phyloP scores from a whole-genome alignment of 2,113 vertebrate species.

The Vicugna pacos region DNA sequence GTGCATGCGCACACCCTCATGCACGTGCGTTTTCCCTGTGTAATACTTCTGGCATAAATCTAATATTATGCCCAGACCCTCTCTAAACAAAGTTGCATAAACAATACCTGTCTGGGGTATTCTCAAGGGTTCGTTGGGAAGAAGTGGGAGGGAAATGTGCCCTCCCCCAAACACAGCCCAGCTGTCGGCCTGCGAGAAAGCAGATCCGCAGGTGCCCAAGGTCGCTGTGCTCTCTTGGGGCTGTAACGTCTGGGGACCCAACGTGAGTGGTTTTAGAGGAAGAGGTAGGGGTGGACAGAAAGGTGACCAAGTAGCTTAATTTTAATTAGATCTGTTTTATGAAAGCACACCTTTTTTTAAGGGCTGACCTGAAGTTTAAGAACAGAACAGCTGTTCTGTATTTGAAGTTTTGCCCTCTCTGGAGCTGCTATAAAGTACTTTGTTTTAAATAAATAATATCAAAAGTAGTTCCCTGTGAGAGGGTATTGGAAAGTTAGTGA shows the following conservation, averaged over 20 bases:
- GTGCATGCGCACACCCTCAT: no score
- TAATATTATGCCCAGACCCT: conserved; percentile 6
- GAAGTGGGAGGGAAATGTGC: neutral
- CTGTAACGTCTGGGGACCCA: neutral
- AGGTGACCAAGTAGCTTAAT: neutral
- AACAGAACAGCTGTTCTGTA: conserved; percentile 6
- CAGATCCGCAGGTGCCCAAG: neutral
- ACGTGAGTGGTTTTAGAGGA: neutral
- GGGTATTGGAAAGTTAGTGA: conserved; percentile 11
- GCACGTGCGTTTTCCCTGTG: neutral
- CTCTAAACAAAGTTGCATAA: conserved; percentile 4
- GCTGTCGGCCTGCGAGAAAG: conserved; percentile 15
- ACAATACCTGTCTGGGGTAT: neutral
- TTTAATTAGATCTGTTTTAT: neutral
- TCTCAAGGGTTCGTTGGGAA: neutral
- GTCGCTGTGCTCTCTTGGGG: neutral
- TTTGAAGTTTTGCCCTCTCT: conserved; percentile 16
- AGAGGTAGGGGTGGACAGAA: neutral
- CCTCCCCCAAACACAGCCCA: neutral
- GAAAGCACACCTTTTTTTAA: neutral
- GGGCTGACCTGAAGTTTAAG: neutral
- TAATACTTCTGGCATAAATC: conserved; percentile 41
- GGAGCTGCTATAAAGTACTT: conserved; percentile 41
- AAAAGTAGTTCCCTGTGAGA: neutral
- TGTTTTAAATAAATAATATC: conserved; percentile 65